These are phyloP conservation scores for Leiothrix lutea DNA, from an alignment of 2,113 vertebrate species.

Conservation along the genomic window DNA sequence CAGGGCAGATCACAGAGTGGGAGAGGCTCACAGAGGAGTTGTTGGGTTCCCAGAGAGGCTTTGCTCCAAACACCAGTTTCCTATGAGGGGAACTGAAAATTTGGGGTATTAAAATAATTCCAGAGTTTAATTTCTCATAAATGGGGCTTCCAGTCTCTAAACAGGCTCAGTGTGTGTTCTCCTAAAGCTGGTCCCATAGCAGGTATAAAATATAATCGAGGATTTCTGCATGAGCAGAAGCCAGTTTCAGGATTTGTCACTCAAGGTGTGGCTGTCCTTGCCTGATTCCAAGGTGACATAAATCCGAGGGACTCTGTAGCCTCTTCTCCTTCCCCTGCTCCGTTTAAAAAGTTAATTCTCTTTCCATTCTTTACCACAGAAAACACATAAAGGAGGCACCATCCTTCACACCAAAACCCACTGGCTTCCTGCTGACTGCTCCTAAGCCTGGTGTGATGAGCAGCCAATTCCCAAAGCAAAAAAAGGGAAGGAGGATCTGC, in stretches of 20 bases:
- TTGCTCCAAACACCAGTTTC: background rate
- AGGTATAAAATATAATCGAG: background rate
- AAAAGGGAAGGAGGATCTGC: background rate
- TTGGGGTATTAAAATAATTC: background rate
- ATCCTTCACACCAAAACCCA: background rate
- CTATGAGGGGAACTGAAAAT: background rate
- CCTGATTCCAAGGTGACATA: background rate
- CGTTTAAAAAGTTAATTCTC: background rate
- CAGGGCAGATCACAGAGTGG: background rate
- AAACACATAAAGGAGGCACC: background rate
- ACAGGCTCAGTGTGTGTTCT: background rate
- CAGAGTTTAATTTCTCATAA: slow-evolving; percentile 10
- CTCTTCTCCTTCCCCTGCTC: fast-evolving
- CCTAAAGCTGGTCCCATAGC: background rate
- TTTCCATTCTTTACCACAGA: background rate
- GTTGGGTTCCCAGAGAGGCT: background rate
- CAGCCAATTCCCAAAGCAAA: background rate
- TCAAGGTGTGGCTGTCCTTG: fast-evolving
- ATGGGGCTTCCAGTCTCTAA: background rate
- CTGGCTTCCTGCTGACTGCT: background rate
- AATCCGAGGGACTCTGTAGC: background rate
- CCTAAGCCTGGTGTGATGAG: background rate
- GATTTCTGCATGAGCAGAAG: background rate
- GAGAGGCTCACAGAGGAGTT: background rate
- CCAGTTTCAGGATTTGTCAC: background rate